These are phyloP conservation scores for Calidris pygmaea DNA, from an alignment of 2,113 vertebrate genomes.

Conservation along the genomic window DNA sequence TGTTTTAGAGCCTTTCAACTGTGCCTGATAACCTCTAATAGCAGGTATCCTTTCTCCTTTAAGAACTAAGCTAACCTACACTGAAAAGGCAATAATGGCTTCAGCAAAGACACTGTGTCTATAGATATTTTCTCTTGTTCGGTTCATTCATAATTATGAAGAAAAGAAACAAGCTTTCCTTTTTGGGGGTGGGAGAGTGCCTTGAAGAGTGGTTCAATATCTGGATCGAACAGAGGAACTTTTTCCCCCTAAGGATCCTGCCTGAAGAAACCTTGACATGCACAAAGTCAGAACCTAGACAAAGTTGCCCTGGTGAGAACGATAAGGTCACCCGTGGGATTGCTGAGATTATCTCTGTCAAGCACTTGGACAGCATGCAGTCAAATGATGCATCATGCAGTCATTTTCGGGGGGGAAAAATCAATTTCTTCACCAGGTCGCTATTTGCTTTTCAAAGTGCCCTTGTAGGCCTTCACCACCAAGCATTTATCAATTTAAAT, in stretches of 20 bases:
- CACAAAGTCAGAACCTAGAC: slow-evolving; percentile 87
- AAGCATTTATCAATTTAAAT: slow-evolving; percentile 95
- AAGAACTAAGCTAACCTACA: slow-evolving; percentile 32
- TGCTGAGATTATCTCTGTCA: slow-evolving; percentile 94
- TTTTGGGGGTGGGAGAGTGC: slow-evolving; percentile 48
- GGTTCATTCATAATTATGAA: slow-evolving; percentile 81
- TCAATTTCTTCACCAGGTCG: slow-evolving; percentile 90
- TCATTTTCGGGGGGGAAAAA: slow-evolving; percentile 87
- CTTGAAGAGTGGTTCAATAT: slow-evolving; percentile 79
- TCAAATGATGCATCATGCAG: slow-evolving; percentile 94
- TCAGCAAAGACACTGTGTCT: slow-evolving; percentile 53
- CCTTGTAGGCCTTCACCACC: slow-evolving; percentile 89
- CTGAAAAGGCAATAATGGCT: slow-evolving; percentile 50
- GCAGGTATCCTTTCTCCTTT: slow-evolving; percentile 50
- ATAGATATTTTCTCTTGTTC: slow-evolving; percentile 60
- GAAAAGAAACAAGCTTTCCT: slow-evolving; percentile 73
- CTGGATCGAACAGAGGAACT: slow-evolving; percentile 86
- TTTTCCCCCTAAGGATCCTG: slow-evolving; percentile 83
- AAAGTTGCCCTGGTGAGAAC: slow-evolving; percentile 87
- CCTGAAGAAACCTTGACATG: slow-evolving; percentile 87
- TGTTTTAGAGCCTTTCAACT: slow-evolving; percentile 26
- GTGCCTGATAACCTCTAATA: slow-evolving; percentile 43
- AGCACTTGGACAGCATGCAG: slow-evolving; percentile 93
- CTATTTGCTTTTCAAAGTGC: slow-evolving; percentile 97
- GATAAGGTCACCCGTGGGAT: slow-evolving; percentile 94